Evolutionary conservation across 64 coral and sea anemone genomes (phyloP).

Genomic region (Dendronephthya gigantea): DNA sequence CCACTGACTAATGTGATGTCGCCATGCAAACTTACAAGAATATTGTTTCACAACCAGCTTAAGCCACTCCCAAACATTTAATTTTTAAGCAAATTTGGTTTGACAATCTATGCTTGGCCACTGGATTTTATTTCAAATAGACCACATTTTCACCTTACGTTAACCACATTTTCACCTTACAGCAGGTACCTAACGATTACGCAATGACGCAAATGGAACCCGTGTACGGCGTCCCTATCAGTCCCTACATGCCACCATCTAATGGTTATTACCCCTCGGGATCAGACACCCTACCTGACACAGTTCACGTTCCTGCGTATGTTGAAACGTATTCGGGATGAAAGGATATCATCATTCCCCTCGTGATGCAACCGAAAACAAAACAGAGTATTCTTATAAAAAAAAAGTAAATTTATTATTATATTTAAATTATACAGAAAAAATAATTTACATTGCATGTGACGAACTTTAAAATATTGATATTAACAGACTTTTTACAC

Average conservation of each 20-base stretch:
- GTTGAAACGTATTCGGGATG: conserved; percentile 3
- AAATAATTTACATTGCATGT: background rate
- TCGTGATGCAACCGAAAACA: background rate
- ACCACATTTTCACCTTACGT: no score
- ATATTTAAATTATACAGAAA: conserved; percentile 18
- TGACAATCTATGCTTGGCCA: no score
- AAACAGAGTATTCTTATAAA: background rate
- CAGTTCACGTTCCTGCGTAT: background rate
- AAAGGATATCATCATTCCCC: background rate
- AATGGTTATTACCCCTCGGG: background rate
- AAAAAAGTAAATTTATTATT: background rate
- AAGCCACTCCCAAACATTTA: no score
- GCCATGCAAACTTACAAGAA: no score
- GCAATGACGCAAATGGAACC: background rate
- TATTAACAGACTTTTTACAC: background rate
- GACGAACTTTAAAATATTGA: background rate
- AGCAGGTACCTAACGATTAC: background rate
- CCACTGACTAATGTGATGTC: no score
- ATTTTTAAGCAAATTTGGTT: no score
- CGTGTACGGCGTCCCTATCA: background rate
- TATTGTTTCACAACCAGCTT: no score
- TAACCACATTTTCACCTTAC: background rate
- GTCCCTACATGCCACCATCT: background rate
- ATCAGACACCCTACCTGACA: background rate
- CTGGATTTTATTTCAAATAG: no score